Evolutionary conservation across 53 echinoderm and acorn worm species (phyloP).

Genomic region (Apostichopus leukothele): DNA sequence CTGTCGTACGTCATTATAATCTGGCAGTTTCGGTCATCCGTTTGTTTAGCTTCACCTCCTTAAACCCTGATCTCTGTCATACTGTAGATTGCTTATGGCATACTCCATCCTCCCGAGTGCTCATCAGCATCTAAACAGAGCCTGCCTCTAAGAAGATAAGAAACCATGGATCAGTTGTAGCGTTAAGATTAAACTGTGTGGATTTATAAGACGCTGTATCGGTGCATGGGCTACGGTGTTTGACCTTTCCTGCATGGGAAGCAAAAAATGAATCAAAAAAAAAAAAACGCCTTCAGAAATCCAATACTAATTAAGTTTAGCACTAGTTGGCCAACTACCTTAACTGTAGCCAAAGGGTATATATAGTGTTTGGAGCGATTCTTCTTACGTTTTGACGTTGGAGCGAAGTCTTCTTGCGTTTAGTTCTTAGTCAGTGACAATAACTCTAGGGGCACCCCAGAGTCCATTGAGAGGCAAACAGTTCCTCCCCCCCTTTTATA

Average conservation of each 20-base stretch:
- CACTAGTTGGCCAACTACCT: constrained; percentile 22
- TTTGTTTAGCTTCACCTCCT: neutral
- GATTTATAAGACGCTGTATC: neutral
- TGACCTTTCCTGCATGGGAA: constrained; percentile 22
- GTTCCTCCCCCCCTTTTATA: neutral
- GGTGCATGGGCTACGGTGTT: neutral
- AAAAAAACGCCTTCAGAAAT: constrained; percentile 12
- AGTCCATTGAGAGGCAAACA: neutral
- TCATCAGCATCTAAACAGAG: neutral
- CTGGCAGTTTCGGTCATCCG: neutral
- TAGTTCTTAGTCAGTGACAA: neutral
- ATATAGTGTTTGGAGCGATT: no score
- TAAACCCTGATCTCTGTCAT: neutral
- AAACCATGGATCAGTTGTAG: neutral
- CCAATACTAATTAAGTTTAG: constrained; percentile 37
- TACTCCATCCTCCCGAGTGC: neutral
- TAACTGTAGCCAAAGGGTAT: neutral
- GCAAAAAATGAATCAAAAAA: neutral
- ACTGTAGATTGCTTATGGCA: neutral
- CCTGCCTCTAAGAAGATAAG: neutral
- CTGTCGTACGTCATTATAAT: neutral
- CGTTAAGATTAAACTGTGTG: neutral
- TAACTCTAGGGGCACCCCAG: constrained; percentile 23
- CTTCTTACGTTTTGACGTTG: neutral
- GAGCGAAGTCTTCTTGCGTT: neutral